A percentile compares a stretch with the other conserved stretches of the same genome.
Evolutionary conservation across 1,140 invertebrate genomes (phyloP).

Genomic region (Calliphora vicina): DNA sequence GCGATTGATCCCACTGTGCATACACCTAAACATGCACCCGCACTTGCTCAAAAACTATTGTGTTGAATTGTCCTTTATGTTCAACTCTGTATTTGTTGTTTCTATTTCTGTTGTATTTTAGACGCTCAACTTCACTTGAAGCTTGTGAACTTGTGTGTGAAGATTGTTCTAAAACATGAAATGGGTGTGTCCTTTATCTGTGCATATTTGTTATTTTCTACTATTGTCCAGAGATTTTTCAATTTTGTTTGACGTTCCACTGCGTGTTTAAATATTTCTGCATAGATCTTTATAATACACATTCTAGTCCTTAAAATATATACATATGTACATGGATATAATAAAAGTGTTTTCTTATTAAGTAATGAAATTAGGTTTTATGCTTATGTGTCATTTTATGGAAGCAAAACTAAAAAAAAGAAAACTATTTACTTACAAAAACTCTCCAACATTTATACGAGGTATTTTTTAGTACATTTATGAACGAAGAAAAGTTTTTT

Average conservation of each 20-base stretch:
- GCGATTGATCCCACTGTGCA: no score
- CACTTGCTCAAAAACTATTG: no score
- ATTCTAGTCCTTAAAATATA: background rate
- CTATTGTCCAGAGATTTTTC: slow-evolving; percentile 21
- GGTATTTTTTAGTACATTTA: background rate
- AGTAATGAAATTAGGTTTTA: slow-evolving; percentile 31
- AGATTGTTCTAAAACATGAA: slow-evolving; percentile 13
- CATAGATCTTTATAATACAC: background rate
- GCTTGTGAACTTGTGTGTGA: background rate
- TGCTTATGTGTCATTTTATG: slow-evolving; percentile 14
- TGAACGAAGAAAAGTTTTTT: background rate
- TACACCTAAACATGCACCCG: no score
- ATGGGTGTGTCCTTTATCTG: slow-evolving; percentile 16
- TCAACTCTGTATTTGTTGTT: background rate
- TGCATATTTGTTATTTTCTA: slow-evolving; percentile 28
- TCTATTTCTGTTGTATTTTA: background rate
- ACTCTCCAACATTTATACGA: background rate
- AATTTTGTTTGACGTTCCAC: background rate
- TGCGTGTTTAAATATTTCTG: background rate
- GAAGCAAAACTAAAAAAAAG: background rate
- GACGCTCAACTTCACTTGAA: background rate
- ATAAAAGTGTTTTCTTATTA: slow-evolving; percentile 20
- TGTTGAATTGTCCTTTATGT: no score
- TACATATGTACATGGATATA: background rate
- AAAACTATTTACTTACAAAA: background rate